Evolutionary conservation across 2,888 invertebrate genomes (phyloP).

Genomic region (Litoditis marina): DNA sequence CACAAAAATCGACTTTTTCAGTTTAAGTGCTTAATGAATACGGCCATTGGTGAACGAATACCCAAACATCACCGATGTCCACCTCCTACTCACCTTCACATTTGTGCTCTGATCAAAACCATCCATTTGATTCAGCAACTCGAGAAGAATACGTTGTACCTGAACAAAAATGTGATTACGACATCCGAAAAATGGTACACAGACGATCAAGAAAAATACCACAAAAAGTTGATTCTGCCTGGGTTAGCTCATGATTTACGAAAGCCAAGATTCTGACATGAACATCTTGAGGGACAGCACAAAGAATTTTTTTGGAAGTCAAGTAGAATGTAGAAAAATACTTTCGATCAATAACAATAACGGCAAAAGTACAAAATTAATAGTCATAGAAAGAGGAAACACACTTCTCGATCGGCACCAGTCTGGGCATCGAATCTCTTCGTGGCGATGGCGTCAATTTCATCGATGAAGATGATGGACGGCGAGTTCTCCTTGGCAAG

Average conservation of each 20-base stretch:
- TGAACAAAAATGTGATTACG: constrained; percentile 65
- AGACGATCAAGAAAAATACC: neutral
- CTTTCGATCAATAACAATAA: too few relatives aligned
- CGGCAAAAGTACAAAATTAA: too few relatives aligned
- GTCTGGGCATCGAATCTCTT: constrained; percentile 71
- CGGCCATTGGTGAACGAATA: too few relatives aligned
- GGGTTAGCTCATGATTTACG: too few relatives aligned
- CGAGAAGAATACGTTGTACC: constrained; percentile 93
- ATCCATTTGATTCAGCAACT: constrained; percentile 98
- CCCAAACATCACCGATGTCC: too few relatives aligned
- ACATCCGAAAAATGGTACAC: neutral
- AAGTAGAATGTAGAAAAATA: neutral
- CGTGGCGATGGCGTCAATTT: constrained; percentile 98
- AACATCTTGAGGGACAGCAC: too few relatives aligned
- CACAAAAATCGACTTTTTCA: too few relatives aligned
- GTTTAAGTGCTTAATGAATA: too few relatives aligned
- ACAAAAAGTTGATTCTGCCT: neutral
- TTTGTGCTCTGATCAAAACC: constrained; percentile 99
- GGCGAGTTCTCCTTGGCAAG: constrained; percentile 98
- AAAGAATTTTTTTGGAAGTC: too few relatives aligned
- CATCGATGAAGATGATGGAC: constrained; percentile 98
- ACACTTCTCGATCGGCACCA: constrained; percentile 55
- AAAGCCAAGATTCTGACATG: too few relatives aligned
- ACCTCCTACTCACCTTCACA: constrained; percentile 89
- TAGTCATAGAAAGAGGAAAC: neutral